Percentiles rank a stretch among this genome's conserved stretches.
Conservation (phyloP, 2,888 invertebrate genomes). For the Himalopsyche japonica region DNA sequence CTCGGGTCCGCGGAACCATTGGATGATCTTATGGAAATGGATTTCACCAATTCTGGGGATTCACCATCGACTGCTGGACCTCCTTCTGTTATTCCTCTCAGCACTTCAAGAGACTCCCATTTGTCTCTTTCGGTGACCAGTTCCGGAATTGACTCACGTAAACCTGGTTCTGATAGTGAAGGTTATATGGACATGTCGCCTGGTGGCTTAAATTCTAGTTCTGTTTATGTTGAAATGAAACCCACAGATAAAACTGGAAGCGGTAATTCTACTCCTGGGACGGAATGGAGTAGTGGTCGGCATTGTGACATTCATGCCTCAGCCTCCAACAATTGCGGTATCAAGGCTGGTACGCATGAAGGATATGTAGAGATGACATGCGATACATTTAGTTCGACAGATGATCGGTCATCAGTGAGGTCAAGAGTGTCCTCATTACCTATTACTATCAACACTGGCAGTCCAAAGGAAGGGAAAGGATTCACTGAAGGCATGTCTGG, state of each 20-base stretch:
- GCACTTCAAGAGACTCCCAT: slow-evolving; percentile 42
- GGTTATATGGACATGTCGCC: slow-evolving; percentile 60
- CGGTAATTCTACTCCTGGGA: neutral
- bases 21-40: slow-evolving; percentile 84
- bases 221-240: slow-evolving; percentile 68
- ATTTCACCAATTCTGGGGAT: slow-evolving; percentile 53
- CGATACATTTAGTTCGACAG: slow-evolving; percentile 47
- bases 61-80: slow-evolving; percentile 43
- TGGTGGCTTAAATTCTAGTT: slow-evolving; percentile 44
- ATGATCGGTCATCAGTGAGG: slow-evolving; percentile 39
- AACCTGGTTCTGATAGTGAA: slow-evolving; percentile 41
- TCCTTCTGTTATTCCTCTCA: slow-evolving; percentile 43
- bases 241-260: slow-evolving; percentile 47
- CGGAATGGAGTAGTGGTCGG: slow-evolving; percentile 26
- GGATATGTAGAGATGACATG: slow-evolving; percentile 71
- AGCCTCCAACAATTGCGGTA: neutral
- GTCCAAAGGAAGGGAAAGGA: slow-evolving; percentile 18
- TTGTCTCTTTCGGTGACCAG: slow-evolving; percentile 43
- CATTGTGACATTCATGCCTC: neutral
- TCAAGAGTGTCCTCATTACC: slow-evolving; percentile 64
- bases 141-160: neutral
- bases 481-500: slow-evolving; percentile 16
- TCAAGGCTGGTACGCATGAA: slow-evolving; percentile 51
- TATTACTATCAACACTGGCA: slow-evolving; percentile 60
- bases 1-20: slow-evolving; percentile 65